Conservation (phyloP, 2,888 invertebrate genomes). For the Tetranychus piercei region DNA sequence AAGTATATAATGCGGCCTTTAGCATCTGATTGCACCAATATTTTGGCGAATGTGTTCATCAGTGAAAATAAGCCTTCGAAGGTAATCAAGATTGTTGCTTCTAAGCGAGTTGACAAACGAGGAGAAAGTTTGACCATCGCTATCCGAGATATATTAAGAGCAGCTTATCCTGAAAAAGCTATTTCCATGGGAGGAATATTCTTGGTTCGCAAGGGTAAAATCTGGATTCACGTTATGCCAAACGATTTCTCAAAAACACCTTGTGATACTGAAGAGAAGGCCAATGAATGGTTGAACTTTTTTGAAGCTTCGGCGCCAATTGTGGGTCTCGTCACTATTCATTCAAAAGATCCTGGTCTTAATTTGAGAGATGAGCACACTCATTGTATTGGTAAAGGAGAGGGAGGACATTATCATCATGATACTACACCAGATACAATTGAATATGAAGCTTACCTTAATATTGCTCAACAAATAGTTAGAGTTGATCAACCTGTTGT, state of each 20-base stretch:
- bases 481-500: conserved; percentile 45
- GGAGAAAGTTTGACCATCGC: conserved; percentile 33
- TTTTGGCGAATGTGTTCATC: conserved; percentile 60
- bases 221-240: conserved; percentile 85
- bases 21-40: not conserved
- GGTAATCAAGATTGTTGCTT: conserved; percentile 52
- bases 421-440: conserved; percentile 74
- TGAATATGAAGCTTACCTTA: conserved; percentile 51
- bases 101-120: conserved; percentile 40
- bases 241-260: conserved; percentile 58
- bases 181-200: conserved; percentile 78
- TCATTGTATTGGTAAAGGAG: conserved; percentile 66
- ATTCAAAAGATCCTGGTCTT: conserved; percentile 61
- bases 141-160: conserved; percentile 37
- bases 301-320: conserved; percentile 77
- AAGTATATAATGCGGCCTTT: not conserved
- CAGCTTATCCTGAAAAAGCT: conserved; percentile 47
- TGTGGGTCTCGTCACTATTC: conserved; percentile 65
- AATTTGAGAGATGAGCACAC: conserved; percentile 88
- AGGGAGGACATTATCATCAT: conserved; percentile 89
- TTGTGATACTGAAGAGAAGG: conserved; percentile 48
- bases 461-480: conserved; percentile 42
- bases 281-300: conserved; percentile 74
- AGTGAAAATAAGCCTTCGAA: conserved; percentile 54
- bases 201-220: conserved; percentile 58